Percentiles rank a stretch among this genome's conserved stretches.
Conservation (phyloP, 2,113 vertebrate species). For the Crotalus viridis region DNA sequence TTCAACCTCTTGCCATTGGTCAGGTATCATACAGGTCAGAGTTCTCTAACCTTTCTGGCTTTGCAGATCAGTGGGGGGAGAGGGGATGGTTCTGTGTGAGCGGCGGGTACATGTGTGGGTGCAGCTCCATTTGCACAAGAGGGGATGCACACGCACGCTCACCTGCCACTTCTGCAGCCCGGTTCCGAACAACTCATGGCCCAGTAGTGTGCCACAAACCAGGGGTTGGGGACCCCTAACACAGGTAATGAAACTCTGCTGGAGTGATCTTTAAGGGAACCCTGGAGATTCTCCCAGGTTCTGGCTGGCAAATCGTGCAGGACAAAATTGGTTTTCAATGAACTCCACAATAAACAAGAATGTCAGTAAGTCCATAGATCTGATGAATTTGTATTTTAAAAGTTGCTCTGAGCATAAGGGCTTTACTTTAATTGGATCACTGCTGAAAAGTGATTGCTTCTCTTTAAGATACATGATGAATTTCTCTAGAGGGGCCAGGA, state of each 20-base stretch:
- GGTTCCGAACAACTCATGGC: not conserved
- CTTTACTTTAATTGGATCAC: not conserved
- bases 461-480: constrained; percentile 55
- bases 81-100: not conserved
- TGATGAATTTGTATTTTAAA: not conserved
- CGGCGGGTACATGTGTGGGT: not conserved
- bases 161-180: not conserved
- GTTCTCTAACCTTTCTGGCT: not conserved
- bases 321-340: not conserved
- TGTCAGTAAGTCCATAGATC: not conserved
- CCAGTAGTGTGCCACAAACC: not conserved
- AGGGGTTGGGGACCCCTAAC: not conserved
- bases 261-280: not conserved
- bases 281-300: not conserved
- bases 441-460: constrained; percentile 69
- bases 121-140: not conserved
- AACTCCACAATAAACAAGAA: too few species aligned
- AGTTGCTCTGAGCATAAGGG: not conserved
- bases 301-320: not conserved
- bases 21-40: not conserved
- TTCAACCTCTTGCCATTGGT: not conserved
- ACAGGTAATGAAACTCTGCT: not conserved
- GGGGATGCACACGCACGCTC: not conserved
- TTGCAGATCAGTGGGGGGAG: not conserved
- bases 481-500: constrained; percentile 51